Base-by-base conservation (phyloP, 1,140 invertebrate genomes). In the Cotesia chilonis region DNA sequence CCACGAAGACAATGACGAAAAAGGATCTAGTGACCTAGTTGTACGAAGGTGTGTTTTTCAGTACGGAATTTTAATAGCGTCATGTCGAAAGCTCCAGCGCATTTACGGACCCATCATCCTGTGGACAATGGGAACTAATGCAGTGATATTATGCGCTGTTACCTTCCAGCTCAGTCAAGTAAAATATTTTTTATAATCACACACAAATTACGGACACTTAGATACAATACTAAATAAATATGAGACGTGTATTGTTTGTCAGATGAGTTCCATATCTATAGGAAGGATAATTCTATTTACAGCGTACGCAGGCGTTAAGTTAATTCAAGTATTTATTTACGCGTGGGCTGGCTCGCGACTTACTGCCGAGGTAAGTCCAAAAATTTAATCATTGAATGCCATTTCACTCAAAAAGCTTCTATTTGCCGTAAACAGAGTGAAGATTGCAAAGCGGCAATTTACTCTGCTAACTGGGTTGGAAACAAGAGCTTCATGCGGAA, bases 121-220 rank as follows among this genome's bases (percentile, higher is more conserved):
- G 4, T 78, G 75, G 68, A 57, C 73, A 0, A 71, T 74, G 3
- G 2, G 77, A 6, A 75, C 77, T 0, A 77, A 73, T 52, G 77
- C 78, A n/a, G 17, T 76, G 3, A 37, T 76, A 3, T 64, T 81
- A 12, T 82, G 81, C 38, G 69, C 72, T 1, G n/a, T 81, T 12
- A 73, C 79, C 28, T 82, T 78, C 68, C 81, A 82, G 55, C 51
- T 72, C 1, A 60, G 76, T 7, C 71, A 80, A 75, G 81, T 81
- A 75, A 70, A 57, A 28, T 37, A 4, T 57, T 64, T 36, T 37
- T 2, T 47, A 47, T 7, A 69, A 36, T 51, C 3, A 54, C 5
- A 14, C 17, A 7, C 7, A 57, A 67, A 60, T 52, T 67, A 14
- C 1, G 28, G 4, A 28, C 2, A 28, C 28, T 28, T 28, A 28